Percentiles rank a stretch among this genome's conserved stretches.
phyloP scores from a whole-genome alignment of 2,888 invertebrate genomes.

The Lepeophtheirus nordmannii region DNA sequence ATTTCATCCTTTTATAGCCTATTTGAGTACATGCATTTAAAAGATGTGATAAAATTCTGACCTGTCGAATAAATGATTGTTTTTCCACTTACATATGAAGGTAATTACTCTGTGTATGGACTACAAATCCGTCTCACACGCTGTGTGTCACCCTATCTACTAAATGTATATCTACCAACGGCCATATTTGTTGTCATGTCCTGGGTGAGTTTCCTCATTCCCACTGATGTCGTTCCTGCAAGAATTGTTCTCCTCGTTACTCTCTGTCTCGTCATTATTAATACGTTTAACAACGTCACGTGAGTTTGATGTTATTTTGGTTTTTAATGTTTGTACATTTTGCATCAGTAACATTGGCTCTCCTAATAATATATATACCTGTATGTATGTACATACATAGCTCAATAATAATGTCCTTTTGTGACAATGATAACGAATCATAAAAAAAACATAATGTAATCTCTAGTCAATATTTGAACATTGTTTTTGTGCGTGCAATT shows the following conservation, averaged over 20 bases:
- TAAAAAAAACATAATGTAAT: too few relatives aligned
- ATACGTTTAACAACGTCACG: constrained; percentile 24
- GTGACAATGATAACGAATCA: too few relatives aligned
- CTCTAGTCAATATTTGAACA: too few relatives aligned
- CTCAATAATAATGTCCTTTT: too few relatives aligned
- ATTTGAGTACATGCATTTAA: too few relatives aligned
- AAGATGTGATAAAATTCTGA: neutral
- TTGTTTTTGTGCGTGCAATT: too few relatives aligned
- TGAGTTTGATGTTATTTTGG: constrained; percentile 8
- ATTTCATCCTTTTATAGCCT: neutral
- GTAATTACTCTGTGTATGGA: constrained; percentile 24
- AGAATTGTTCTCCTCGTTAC: constrained; percentile 24
- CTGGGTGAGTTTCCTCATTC: constrained; percentile 24
- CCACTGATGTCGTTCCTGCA: constrained; percentile 23
- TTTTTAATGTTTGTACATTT: neutral
- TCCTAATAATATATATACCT: too few relatives aligned
- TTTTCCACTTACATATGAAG: constrained; percentile 13
- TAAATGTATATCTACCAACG: constrained; percentile 24
- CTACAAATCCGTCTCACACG: constrained; percentile 19
- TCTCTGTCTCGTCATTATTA: constrained; percentile 24
- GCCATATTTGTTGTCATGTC: constrained; percentile 24
- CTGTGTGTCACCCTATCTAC: constrained; percentile 19
- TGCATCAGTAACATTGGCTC: too few relatives aligned
- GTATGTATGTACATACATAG: too few relatives aligned
- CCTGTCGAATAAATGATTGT: neutral